Evolutionary conservation across 1,140 invertebrate genomes (phyloP), one percentile per base, ranked within the genome.

Genomic region (Drosophila pseudoobscura): DNA sequence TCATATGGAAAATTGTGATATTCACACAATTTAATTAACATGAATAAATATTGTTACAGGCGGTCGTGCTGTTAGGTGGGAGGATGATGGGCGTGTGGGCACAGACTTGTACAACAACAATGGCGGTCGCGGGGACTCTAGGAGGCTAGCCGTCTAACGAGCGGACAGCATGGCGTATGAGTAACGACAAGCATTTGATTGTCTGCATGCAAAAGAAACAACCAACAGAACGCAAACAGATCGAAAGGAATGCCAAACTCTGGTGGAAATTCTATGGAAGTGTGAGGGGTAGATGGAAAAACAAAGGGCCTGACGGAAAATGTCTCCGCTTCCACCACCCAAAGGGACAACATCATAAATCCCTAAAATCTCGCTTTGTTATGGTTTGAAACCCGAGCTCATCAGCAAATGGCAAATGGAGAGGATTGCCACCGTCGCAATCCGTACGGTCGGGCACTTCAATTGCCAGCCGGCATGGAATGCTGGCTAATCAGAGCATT

Each of bases 11-110:
- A 90, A 90, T 90, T 90, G 89, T 90, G 78, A 90, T 90, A 90
- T 90, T 90, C 89, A 90, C 89, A 89, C 89, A 90, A 90, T 90
- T 90, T 90, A 90, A 90, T 90, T 90, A 90, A 90, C 89, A 90
- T 85, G 89, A 89, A 90, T 83, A 90, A 90, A 90, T 90, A 90
- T 90, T 90, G 89, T 90, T 89, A 78, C 77, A 84, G 71, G 72
- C 69, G 49, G 76, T 39, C 45, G 22, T 15, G 62, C 41, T 17
- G 52, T 20, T 20, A 20, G 20, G 47, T 13, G 15, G 50, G 49
- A n/a, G 53, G 62, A 5, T 24, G n/a, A n/a, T 11, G 26, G 31
- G 39, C 35, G 17, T 13, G 35, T n/a, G 13, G 6, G 54, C 60
- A 62, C 68, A 74, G 77, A 82, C 78, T 66, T 60, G 46, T 50